Percentiles rank a stretch among this genome's conserved stretches.
phyloP scores from a whole-genome alignment of 1,140 invertebrate species.

The Carposina sasakii region DNA sequence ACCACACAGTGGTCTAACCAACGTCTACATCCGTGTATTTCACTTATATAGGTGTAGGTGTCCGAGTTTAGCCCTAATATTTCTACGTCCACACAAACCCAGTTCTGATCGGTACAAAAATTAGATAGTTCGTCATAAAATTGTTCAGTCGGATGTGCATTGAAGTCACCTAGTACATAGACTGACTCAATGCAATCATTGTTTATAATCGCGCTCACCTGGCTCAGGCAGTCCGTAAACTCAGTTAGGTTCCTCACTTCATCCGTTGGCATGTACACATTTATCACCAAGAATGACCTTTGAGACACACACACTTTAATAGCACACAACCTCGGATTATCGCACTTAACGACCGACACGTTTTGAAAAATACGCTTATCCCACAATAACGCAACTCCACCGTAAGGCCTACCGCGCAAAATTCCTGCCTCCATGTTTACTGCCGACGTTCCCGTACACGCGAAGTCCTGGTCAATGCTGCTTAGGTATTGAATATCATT shows the following conservation, averaged over 20 bases:
- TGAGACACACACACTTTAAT: constrained; percentile 14
- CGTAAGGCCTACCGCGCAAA: constrained; percentile 15
- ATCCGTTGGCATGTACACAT: constrained; percentile 29
- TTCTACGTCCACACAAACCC: constrained; percentile 1
- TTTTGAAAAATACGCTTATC: constrained; percentile 13
- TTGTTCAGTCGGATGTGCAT: constrained; percentile 15
- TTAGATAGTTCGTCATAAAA: constrained; percentile 18
- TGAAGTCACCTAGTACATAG: constrained; percentile 22
- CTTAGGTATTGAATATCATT: constrained; percentile 13
- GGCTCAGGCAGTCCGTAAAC: constrained; percentile 22
- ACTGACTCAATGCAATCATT: constrained; percentile 9
- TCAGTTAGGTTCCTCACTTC: constrained; percentile 9
- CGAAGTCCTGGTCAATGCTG: constrained; percentile 11
- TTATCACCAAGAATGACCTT: constrained; percentile 22
- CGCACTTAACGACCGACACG: constrained; percentile 23
- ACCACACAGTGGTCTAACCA: constrained; percentile 1
- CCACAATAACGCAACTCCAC: constrained; percentile 24
- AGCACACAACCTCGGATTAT: constrained; percentile 17
- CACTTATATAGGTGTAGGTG: neutral
- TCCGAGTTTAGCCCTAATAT: neutral
- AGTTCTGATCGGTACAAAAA: constrained; percentile 14
- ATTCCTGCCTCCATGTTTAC: constrained; percentile 18
- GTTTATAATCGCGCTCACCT: constrained; percentile 24
- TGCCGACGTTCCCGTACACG: constrained; percentile 11
- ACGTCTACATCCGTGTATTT: neutral